These are phyloP conservation scores for Sminthurinus aureus DNA, from an alignment of 2,888 invertebrate genomes.

Conservation along the genomic window DNA sequence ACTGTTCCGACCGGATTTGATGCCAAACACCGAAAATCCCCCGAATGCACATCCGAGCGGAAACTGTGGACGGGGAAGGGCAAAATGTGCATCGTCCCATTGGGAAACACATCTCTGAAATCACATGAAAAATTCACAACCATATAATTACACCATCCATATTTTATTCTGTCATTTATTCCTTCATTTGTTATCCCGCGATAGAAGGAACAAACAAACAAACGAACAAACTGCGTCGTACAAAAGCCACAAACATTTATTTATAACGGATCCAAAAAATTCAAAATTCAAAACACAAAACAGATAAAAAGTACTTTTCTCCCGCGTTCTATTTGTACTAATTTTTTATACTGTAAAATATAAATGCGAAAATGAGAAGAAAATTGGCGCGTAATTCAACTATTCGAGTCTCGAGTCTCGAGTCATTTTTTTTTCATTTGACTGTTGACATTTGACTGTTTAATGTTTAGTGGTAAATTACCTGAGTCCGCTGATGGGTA, in stretches of 20 bases:
- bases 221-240: too few relatives aligned
- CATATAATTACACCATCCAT: too few relatives aligned
- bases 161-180: neutral
- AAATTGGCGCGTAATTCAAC: too few relatives aligned
- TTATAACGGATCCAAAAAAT: too few relatives aligned
- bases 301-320: too few relatives aligned
- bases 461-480: conserved; percentile 8
- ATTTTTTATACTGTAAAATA: neutral
- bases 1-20: conserved; percentile 48
- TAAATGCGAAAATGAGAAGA: neutral
- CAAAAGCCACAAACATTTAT: too few relatives aligned
- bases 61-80: conserved; percentile 37
- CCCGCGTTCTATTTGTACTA: neutral
- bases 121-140: neutral
- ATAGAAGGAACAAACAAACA: too few relatives aligned
- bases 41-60: conserved; percentile 40
- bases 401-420: neutral
- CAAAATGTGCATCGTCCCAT: conserved; percentile 37
- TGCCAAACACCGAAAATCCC: conserved; percentile 50
- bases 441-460: neutral
- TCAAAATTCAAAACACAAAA: too few relatives aligned
- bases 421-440: neutral
- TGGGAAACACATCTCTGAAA: conserved; percentile 32
- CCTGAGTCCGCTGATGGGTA: conserved; percentile 28
- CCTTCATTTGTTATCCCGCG: too few relatives aligned